Conservation (phyloP, 1,140 invertebrate species). For the Holcopasites calliopsidis region DNA sequence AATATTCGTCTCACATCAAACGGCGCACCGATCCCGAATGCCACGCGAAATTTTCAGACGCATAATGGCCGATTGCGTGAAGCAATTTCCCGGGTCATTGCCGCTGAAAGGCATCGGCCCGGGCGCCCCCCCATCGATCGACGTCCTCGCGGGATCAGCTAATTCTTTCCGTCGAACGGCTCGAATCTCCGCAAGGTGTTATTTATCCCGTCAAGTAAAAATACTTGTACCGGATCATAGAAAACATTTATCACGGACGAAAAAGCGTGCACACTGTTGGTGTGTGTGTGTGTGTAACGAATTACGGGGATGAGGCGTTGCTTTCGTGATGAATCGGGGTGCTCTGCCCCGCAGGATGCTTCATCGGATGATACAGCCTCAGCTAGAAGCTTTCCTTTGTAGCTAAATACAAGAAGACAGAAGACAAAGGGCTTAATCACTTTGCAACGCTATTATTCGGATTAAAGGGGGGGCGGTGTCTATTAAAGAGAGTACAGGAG, state of each 20-base stretch:
- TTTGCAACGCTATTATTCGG: constrained; percentile 23
- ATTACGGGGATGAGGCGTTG: constrained; percentile 71
- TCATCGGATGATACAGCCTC: constrained; percentile 73
- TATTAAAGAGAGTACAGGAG: background rate
- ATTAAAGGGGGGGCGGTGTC: constrained; percentile 24
- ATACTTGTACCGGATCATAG: no score
- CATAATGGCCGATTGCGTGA: constrained; percentile 68
- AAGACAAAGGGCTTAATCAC: constrained; percentile 36
- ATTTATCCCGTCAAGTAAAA: constrained; percentile 4
- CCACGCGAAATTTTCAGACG: constrained; percentile 62
- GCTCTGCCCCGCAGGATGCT: constrained; percentile 71
- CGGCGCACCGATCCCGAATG: constrained; percentile 47
- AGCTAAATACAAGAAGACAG: constrained; percentile 35
- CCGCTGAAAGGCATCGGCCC: constrained; percentile 50
- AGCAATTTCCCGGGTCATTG: constrained; percentile 70
- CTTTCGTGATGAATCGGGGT: constrained; percentile 79
- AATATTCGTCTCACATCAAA: constrained; percentile 65
- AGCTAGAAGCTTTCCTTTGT: constrained; percentile 64
- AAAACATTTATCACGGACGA: no score
- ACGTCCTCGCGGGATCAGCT: constrained; percentile 47
- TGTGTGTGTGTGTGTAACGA: no score
- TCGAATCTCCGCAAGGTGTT: constrained; percentile 43
- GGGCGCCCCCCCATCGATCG: constrained; percentile 27
- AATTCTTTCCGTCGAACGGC: constrained; percentile 52
- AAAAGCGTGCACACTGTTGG: no score